Percentiles rank a stretch among this genome's conserved stretches.
phyloP scores from a whole-genome alignment of 2,888 invertebrate genomes.

The Parnassius smintheus region DNA sequence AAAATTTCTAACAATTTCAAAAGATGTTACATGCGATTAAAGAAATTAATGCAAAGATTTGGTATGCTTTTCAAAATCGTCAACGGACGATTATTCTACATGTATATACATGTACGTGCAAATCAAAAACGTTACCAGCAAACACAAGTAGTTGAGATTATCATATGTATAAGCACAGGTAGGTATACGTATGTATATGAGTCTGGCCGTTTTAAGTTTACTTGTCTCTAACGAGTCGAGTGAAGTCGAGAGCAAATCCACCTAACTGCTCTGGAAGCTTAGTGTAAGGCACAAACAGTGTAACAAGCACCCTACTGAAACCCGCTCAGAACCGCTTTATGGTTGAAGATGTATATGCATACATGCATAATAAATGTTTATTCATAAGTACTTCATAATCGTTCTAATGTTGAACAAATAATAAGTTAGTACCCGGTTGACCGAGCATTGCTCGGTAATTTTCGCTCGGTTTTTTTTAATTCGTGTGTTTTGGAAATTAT shows the following conservation, averaged over 20 bases:
- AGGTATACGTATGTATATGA: conserved; percentile 9
- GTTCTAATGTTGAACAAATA: no score
- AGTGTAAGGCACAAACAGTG: conserved; percentile 52
- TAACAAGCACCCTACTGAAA: conserved; percentile 52
- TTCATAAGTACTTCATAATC: no score
- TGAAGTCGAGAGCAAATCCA: conserved; percentile 21
- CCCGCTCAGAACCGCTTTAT: conserved; percentile 37
- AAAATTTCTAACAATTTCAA: no score
- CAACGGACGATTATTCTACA: not conserved
- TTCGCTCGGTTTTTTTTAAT: no score
- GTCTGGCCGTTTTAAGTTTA: conserved; percentile 23
- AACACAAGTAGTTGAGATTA: conserved; percentile 20
- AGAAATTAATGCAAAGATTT: conserved; percentile 6
- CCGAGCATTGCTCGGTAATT: no score
- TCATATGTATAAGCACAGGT: conserved; percentile 2
- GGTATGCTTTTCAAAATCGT: conserved; percentile 1
- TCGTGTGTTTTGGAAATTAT: no score
- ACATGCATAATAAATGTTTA: not conserved
- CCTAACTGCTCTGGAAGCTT: conserved; percentile 13
- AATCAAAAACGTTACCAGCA: conserved; percentile 9
- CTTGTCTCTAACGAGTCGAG: conserved; percentile 25
- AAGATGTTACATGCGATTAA: not conserved
- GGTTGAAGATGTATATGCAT: not conserved
- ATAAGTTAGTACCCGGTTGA: no score
- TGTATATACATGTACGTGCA: conserved; percentile 8